Conservation (phyloP, 2,888 invertebrate genomes). For the Lampropteryx suffumata region DNA sequence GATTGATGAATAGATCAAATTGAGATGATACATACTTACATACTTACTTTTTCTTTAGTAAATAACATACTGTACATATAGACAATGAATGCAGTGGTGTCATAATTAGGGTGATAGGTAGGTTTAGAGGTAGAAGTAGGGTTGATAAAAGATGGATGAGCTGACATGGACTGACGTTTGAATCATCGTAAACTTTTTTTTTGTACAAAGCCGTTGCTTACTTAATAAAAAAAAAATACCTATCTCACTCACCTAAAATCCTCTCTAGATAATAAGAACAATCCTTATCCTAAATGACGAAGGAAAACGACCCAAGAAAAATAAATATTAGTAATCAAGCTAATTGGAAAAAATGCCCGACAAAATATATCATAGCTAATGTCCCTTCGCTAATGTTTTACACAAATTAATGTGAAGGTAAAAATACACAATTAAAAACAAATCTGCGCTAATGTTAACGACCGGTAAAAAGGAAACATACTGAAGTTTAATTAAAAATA, state of each 20-base stretch:
- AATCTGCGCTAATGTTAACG: slow-evolving; percentile 53
- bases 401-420: slow-evolving; percentile 39
- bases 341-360: slow-evolving; percentile 66
- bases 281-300: slow-evolving; percentile 27
- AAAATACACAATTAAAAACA: slow-evolving; percentile 64
- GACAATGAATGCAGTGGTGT: too few relatives aligned
- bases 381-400: slow-evolving; percentile 63
- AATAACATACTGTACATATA: too few relatives aligned
- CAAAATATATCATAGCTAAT: slow-evolving; percentile 67
- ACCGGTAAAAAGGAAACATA: slow-evolving; percentile 11
- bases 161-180: too few relatives aligned
- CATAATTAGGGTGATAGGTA: too few relatives aligned
- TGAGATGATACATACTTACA: too few relatives aligned
- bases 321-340: slow-evolving; percentile 60
- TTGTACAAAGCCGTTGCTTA: too few relatives aligned
- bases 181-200: too few relatives aligned
- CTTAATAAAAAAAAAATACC: background rate
- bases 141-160: too few relatives aligned
- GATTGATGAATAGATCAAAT: too few relatives aligned
- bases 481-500: slow-evolving; percentile 14
- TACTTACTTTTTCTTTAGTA: too few relatives aligned
- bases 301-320: slow-evolving; percentile 35
- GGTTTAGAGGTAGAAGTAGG: too few relatives aligned
- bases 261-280: slow-evolving; percentile 12
- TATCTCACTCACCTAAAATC: slow-evolving; percentile 10